phyloP scores from a whole-genome alignment of 2,888 invertebrate genomes.

The Pteria penguin region DNA sequence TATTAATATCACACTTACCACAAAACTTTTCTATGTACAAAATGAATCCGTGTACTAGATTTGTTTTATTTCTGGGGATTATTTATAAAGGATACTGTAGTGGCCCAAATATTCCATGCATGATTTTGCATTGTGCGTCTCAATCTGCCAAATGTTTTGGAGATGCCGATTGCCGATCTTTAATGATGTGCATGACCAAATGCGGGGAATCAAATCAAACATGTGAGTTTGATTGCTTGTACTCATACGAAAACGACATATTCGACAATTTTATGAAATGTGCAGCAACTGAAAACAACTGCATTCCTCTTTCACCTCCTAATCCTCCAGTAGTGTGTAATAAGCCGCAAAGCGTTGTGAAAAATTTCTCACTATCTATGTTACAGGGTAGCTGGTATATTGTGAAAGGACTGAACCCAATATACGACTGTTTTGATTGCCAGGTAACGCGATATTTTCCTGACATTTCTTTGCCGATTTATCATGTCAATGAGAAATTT shows the following conservation, averaged over 20 bases:
- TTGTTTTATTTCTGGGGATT: neutral
- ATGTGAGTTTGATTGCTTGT: constrained; percentile 53
- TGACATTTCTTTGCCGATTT: constrained; percentile 28
- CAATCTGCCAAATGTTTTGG: constrained; percentile 43
- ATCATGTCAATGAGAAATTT: constrained; percentile 45
- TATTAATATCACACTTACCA: too few relatives aligned
- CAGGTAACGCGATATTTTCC: constrained; percentile 40
- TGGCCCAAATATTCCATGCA: constrained; percentile 46
- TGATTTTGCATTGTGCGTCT: constrained; percentile 47
- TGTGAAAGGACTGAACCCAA: constrained; percentile 45
- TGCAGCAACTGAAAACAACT: constrained; percentile 46
- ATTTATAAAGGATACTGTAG: neutral
- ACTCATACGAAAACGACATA: constrained; percentile 48
- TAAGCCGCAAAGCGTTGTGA: constrained; percentile 32
- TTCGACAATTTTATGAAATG: constrained; percentile 58
- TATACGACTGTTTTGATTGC: constrained; percentile 57
- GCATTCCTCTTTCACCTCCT: constrained; percentile 45
- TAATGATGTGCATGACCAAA: constrained; percentile 46
- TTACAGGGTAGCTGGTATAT: constrained; percentile 52
- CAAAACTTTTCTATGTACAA: neutral
- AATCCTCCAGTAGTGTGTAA: constrained; percentile 46
- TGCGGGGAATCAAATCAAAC: constrained; percentile 53
- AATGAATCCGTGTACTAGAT: neutral
- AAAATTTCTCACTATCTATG: constrained; percentile 39
- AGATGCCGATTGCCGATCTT: constrained; percentile 45